phyloP scores from a whole-genome alignment of 1,140 invertebrate species.

The Drosophila pruinosa region DNA sequence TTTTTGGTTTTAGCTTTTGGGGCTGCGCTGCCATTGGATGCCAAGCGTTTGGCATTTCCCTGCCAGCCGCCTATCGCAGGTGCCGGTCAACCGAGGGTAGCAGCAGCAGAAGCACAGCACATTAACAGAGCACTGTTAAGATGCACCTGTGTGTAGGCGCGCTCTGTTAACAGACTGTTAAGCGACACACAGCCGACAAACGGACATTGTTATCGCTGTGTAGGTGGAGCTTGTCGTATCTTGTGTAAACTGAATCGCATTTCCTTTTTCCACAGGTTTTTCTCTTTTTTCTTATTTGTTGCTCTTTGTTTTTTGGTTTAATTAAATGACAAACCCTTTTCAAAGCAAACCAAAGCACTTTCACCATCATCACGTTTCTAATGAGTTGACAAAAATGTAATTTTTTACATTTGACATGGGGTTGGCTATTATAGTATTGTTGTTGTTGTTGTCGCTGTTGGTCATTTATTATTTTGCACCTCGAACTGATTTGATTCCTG shows the following conservation, averaged over 20 bases:
- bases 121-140: slow-evolving; percentile 44
- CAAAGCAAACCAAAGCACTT: slow-evolving; percentile 37
- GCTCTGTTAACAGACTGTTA: slow-evolving; percentile 35
- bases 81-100: slow-evolving; percentile 50
- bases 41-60: slow-evolving; percentile 30
- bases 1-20: slow-evolving; percentile 15
- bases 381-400: slow-evolving; percentile 52
- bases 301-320: slow-evolving; percentile 27
- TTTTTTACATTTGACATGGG: slow-evolving; percentile 41
- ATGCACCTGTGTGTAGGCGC: slow-evolving; percentile 49
- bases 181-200: background rate
- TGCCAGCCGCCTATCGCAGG: slow-evolving; percentile 74
- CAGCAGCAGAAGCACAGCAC: slow-evolving; percentile 10
- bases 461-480: slow-evolving; percentile 48
- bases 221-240: slow-evolving; percentile 38
- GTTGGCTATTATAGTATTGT: slow-evolving; percentile 11
- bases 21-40: slow-evolving; percentile 62
- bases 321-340: slow-evolving; percentile 48
- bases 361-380: slow-evolving; percentile 47
- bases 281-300: no score
- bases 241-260: slow-evolving; percentile 1
- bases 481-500: slow-evolving; percentile 47
- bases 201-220: background rate
- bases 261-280: background rate
- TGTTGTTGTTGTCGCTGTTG: slow-evolving; percentile 20